Evolutionary conservation across 2,797 vertebrate species (phyloP).

Genomic region (Leptoclinus maculatus): DNA sequence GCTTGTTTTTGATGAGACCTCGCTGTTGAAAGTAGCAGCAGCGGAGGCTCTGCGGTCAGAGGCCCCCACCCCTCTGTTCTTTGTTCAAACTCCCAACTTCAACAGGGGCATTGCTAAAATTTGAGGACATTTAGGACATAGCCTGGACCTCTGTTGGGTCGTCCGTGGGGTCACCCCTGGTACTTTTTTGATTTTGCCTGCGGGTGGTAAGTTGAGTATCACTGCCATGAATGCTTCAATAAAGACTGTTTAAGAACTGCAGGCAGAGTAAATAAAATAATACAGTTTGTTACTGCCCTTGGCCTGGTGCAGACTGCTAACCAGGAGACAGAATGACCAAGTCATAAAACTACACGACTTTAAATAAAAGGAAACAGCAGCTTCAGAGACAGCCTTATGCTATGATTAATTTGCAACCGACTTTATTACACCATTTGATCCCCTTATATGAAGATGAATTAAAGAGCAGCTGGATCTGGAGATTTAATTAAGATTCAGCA

Average conservation of each 20-base stretch:
- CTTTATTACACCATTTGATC: constrained; percentile 68
- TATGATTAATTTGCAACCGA: constrained; percentile 62
- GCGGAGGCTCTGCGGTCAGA: too few species aligned
- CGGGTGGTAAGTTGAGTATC: neutral
- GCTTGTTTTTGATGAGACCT: too few species aligned
- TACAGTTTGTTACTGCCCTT: constrained; percentile 2
- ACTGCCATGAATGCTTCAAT: neutral
- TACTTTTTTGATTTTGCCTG: neutral
- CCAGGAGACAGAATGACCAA: constrained; percentile 18
- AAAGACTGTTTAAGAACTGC: neutral
- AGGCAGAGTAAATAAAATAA: neutral
- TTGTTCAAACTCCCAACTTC: too few species aligned
- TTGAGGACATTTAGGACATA: neutral
- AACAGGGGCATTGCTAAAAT: neutral
- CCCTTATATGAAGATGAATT: constrained; percentile 78
- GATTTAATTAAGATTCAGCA: constrained; percentile 81
- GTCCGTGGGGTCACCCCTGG: too few species aligned
- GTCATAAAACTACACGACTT: constrained; percentile 29
- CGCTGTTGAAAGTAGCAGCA: too few species aligned
- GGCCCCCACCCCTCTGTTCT: too few species aligned
- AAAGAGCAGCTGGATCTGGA: constrained; percentile 72
- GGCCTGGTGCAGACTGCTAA: neutral
- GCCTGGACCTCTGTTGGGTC: too few species aligned
- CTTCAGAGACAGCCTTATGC: constrained; percentile 20
- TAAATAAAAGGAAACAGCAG: constrained; percentile 37